These are phyloP conservation scores for Vespertilio murinus DNA, from an alignment of 2,797 vertebrate genomes.

Conservation along the genomic window DNA sequence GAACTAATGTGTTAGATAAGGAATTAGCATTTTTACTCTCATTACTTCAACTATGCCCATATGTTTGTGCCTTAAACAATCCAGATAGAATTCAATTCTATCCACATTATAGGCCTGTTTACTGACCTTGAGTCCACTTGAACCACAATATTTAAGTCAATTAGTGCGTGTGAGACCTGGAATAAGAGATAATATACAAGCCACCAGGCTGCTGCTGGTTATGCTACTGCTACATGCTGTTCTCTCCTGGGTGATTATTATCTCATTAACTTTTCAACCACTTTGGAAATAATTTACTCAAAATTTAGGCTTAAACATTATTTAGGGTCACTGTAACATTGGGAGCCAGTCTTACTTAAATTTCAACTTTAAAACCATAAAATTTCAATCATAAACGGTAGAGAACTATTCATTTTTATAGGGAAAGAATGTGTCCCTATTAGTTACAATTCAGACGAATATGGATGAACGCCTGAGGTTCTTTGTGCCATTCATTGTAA, in stretches of 20 bases:
- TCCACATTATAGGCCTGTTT: neutral
- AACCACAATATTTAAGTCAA: slow-evolving; percentile 54
- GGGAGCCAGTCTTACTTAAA: slow-evolving; percentile 61
- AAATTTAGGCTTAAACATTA: slow-evolving; percentile 65
- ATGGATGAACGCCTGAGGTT: neutral
- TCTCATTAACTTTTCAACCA: slow-evolving; percentile 71
- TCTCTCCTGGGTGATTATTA: slow-evolving; percentile 65
- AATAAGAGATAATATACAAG: slow-evolving; percentile 35
- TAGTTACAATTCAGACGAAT: slow-evolving; percentile 22
- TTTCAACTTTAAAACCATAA: slow-evolving; percentile 41
- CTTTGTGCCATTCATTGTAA: neutral
- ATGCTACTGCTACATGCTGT: slow-evolving; percentile 50
- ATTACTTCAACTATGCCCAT: slow-evolving; percentile 44
- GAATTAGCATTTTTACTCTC: slow-evolving; percentile 47
- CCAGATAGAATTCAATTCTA: slow-evolving; percentile 46
- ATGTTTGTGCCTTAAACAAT: slow-evolving; percentile 52
- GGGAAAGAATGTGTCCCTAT: slow-evolving; percentile 34
- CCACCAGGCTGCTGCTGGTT: neutral
- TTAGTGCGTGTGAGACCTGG: slow-evolving; percentile 28
- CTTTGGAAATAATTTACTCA: slow-evolving; percentile 67
- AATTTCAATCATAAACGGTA: neutral
- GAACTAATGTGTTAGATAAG: slow-evolving; percentile 13
- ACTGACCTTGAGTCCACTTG: slow-evolving; percentile 49
- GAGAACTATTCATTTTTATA: slow-evolving; percentile 12
- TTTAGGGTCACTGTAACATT: slow-evolving; percentile 61